Percentiles rank a stretch among this genome's conserved stretches.
phyloP scores from a whole-genome alignment of 30 jellyfish, hydroid and myxozoan genomes.

The Rhopilema esculentum region DNA sequence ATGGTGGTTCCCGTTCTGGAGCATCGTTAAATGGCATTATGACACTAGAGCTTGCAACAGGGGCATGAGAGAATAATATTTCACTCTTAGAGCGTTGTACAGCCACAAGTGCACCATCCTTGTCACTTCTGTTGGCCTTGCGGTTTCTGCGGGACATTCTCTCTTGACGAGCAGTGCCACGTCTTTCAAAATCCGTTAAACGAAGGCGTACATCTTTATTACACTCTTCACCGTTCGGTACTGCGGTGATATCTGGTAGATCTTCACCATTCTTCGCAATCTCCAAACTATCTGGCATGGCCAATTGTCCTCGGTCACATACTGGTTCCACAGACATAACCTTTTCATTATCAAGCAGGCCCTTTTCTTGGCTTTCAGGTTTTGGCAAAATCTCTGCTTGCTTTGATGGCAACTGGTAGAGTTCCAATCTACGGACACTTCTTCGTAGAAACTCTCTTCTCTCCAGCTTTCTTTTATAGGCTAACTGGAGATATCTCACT shows the following conservation, averaged over 20 bases:
- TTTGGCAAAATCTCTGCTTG: background rate
- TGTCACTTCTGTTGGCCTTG: no score
- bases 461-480: background rate
- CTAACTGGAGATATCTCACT: background rate
- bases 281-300: background rate
- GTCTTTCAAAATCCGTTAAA: no score
- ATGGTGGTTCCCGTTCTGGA: no score
- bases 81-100: no score
- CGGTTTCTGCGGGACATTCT: no score
- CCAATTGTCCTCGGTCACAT: background rate
- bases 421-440: background rate
- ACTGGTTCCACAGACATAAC: background rate
- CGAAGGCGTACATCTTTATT: no score
- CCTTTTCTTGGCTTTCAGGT: background rate
- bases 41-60: no score
- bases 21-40: no score
- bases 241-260: background rate
- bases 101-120: no score
- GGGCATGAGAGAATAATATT: no score
- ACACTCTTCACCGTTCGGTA: no score
- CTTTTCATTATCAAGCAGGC: background rate
- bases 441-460: background rate
- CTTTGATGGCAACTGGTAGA: background rate
- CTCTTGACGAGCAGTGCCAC: no score
- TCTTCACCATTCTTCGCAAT: background rate